These are phyloP conservation scores for Threskiornis aethiopicus DNA, from an alignment of 2,797 vertebrate species.

Conservation along the genomic window DNA sequence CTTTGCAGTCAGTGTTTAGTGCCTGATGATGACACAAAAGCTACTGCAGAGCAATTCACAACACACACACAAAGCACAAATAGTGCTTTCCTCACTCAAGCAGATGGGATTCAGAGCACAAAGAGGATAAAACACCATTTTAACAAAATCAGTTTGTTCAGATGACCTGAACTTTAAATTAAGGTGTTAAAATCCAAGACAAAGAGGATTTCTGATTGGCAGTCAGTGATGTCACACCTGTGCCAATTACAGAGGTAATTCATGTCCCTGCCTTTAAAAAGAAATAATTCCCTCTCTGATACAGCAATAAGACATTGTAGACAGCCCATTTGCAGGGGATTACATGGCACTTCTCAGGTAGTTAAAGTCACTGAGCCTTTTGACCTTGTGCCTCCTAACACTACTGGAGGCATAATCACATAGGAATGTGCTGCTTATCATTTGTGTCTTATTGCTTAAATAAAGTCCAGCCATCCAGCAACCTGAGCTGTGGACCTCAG, in stretches of 20 bases:
- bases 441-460: slow-evolving; percentile 44
- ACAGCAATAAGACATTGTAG: slow-evolving; percentile 24
- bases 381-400: slow-evolving; percentile 41
- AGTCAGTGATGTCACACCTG: slow-evolving; percentile 18
- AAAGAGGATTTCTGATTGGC: slow-evolving; percentile 7
- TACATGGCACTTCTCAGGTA: slow-evolving; percentile 49
- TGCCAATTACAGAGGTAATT: slow-evolving; percentile 34
- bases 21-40: background rate
- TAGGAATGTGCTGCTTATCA: background rate
- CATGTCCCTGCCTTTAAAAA: slow-evolving; percentile 10
- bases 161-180: background rate
- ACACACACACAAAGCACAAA: background rate
- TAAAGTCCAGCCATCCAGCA: slow-evolving; percentile 57
- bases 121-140: background rate
- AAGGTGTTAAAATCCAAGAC: slow-evolving; percentile 1
- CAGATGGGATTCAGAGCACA: background rate
- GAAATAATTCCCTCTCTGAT: slow-evolving; percentile 30
- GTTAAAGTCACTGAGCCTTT: slow-evolving; percentile 64
- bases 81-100: background rate
- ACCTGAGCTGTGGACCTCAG: background rate
- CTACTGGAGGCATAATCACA: slow-evolving; percentile 6
- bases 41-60: background rate
- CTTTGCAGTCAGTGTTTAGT: background rate
- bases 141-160: background rate
- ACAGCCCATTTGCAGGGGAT: slow-evolving; percentile 59